Evolutionary conservation across 2,888 invertebrate species (phyloP), one percentile per base, ranked within the genome.

Genomic region (Agrotis clavis): DNA sequence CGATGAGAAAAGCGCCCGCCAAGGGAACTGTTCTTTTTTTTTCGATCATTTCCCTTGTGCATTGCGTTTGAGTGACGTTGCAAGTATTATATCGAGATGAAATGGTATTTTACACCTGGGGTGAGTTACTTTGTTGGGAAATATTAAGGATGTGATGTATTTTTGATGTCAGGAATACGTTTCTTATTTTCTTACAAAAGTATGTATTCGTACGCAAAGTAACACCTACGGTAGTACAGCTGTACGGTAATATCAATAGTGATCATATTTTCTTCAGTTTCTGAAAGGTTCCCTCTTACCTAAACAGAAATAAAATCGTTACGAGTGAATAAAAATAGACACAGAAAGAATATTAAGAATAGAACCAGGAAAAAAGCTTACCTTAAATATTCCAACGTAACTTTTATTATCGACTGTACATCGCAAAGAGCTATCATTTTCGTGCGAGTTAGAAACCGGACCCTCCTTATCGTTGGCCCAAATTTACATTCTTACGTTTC

Each of bases 401-500:
- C 70, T 84, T 82, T 63, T 76, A 5, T 41, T 0, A 7, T 2
- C 19, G 71, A 1, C 62, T 35, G 75, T 86, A 86, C 79, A 35
- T 16, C 64, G 56, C 72, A 63, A 72, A 71, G 60, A 78, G 74
- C 80, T 76, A 86, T 85, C 83, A 81, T 86, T 84, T 82, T 77
- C 72, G 77, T 81, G 74, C 83, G 78, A 77, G 73, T 66, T 73
- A 83, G 81, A 67, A 77, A 67, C 83, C 77, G 86, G 86, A 86
- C 86, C 79, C 81, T 77, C 60, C 75, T 79, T 85, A 86, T 86
- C 86, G 79, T 57, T 74, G 76, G 56, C 79, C 80, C 51, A 76
- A 87, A 89, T 89, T 88, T 89, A 86, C 87, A 89, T 89, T 81
- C 82, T 61, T 76, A 59, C 45, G 53, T 73, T 89, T 82, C 81